These are phyloP conservation scores for Danio aesculapii DNA, from an alignment of 2,797 vertebrate species.

Conservation along the genomic window DNA sequence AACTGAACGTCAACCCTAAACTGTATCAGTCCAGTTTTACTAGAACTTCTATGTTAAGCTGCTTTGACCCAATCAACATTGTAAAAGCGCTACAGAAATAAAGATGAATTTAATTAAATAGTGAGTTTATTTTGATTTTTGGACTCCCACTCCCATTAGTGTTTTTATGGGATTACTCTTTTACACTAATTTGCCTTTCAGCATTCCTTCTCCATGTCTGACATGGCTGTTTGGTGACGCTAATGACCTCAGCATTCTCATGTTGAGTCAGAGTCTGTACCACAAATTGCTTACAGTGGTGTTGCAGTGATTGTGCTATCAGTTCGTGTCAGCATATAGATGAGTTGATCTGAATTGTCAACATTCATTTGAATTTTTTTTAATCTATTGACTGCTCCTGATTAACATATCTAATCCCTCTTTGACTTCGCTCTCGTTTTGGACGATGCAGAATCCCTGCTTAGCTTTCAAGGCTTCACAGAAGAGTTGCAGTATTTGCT, in stretches of 20 bases:
- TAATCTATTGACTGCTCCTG: not conserved
- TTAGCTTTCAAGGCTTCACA: conserved; percentile 62
- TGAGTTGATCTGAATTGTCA: not conserved
- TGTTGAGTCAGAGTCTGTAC: not conserved
- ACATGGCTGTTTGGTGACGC: not conserved
- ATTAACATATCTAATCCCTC: not conserved
- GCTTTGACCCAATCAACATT: too few species aligned
- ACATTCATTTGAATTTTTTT: not conserved
- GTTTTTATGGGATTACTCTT: too few species aligned
- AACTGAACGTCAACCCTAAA: too few species aligned
- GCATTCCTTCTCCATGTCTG: too few species aligned
- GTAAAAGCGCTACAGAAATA: too few species aligned
- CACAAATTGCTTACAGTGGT: not conserved
- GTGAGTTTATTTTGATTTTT: too few species aligned
- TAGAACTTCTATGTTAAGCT: too few species aligned
- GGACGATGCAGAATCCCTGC: conserved; percentile 52
- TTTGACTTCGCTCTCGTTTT: not conserved
- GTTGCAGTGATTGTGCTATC: not conserved
- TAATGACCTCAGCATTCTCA: not conserved
- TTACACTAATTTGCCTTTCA: too few species aligned
- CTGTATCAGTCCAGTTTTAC: too few species aligned
- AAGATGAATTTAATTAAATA: too few species aligned
- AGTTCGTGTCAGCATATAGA: not conserved
- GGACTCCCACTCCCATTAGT: too few species aligned
- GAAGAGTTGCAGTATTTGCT: conserved; percentile 75